phyloP scores from a whole-genome alignment of 37 sponge, comb jelly and placozoan species.

The Amphimedon queenslandica region DNA sequence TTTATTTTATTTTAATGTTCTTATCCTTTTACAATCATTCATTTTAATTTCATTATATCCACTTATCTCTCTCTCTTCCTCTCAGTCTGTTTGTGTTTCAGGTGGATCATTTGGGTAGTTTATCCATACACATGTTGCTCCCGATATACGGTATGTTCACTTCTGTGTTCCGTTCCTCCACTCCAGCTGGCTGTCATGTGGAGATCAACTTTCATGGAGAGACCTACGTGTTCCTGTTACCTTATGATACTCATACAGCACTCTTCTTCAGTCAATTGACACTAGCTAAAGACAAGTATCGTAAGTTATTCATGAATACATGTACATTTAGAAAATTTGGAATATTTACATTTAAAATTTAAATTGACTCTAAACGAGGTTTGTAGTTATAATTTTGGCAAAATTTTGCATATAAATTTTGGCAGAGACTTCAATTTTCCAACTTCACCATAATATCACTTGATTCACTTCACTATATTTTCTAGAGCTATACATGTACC shows the following conservation, averaged over 20 bases:
- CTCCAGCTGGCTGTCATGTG: not conserved
- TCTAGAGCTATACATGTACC: too few relatives aligned
- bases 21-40: constrained; percentile 3
- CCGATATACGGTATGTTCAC: not conserved
- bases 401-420: too few relatives aligned
- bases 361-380: too few relatives aligned
- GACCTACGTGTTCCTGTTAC: constrained; percentile 15
- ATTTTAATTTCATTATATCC: not conserved
- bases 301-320: constrained; percentile 25
- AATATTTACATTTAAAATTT: too few relatives aligned
- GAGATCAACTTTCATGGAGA: constrained; percentile 17
- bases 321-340: too few relatives aligned
- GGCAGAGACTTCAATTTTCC: too few relatives aligned
- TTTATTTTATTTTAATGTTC: too few relatives aligned
- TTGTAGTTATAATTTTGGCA: too few relatives aligned
- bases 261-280: constrained; percentile 37
- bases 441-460: too few relatives aligned
- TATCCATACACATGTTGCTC: not conserved
- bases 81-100: not conserved
- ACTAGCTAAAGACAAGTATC: constrained; percentile 19
- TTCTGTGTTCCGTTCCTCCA: not conserved
- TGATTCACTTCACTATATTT: too few relatives aligned
- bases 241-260: constrained; percentile 13
- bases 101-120: not conserved
- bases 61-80: not conserved